Conservation (phyloP, 2,113 vertebrate genomes). For the Addax nasomaculatus region DNA sequence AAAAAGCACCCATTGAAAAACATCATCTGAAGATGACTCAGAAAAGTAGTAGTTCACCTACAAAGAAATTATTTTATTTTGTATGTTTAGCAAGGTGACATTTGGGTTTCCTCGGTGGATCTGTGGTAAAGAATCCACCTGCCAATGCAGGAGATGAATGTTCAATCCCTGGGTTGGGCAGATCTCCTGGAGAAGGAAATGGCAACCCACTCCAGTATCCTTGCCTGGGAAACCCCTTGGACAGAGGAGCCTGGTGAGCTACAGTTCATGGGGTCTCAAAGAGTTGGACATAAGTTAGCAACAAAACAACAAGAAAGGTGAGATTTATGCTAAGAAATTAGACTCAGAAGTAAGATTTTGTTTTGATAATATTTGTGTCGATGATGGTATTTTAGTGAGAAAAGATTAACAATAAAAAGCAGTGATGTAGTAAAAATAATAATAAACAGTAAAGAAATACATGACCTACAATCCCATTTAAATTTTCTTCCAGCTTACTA, state of each 20-base stretch:
- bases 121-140: not conserved
- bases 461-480: slow-evolving; percentile 47
- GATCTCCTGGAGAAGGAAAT: not conserved
- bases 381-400: not conserved
- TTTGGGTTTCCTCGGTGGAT: not conserved
- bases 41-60: slow-evolving; percentile 2
- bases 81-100: slow-evolving; percentile 5
- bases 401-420: slow-evolving; percentile 48
- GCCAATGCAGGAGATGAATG: not conserved
- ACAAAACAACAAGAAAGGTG: not conserved
- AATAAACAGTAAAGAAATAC: slow-evolving; percentile 24
- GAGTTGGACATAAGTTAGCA: not conserved
- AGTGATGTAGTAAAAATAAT: slow-evolving; percentile 35
- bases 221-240: not conserved
- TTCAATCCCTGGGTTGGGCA: not conserved
- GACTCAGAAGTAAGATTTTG: not conserved
- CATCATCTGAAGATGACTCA: slow-evolving; percentile 6
- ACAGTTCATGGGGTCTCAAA: not conserved
- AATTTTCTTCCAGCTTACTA: slow-evolving; percentile 57
- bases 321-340: slow-evolving; percentile 45
- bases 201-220: not conserved
- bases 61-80: slow-evolving; percentile 36
- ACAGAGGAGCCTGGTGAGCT: not conserved
- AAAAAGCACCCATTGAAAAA: not conserved
- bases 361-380: slow-evolving; percentile 28